These are phyloP conservation scores for Temnothorax ravouxi DNA, from an alignment of 2,888 invertebrate genomes.

Conservation along the genomic window DNA sequence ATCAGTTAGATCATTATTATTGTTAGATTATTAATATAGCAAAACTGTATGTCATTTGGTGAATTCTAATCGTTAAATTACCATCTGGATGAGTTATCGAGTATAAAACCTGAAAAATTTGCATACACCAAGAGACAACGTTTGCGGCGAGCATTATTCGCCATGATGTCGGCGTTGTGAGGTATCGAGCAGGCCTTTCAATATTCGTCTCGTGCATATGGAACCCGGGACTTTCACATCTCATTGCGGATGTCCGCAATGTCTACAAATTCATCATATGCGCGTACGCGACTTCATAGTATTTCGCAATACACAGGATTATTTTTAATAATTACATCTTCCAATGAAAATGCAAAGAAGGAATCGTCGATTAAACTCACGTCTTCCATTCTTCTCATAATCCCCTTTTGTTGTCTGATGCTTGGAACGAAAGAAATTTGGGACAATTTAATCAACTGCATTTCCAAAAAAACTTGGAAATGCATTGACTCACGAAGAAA, in stretches of 20 bases:
- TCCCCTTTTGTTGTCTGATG: background rate
- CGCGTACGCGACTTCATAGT: background rate
- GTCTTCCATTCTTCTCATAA: background rate
- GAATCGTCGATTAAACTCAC: background rate
- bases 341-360: background rate
- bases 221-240: constrained; percentile 7
- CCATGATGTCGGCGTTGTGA: constrained; percentile 38
- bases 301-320: background rate
- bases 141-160: constrained; percentile 12
- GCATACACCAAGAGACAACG: too few relatives aligned
- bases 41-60: background rate
- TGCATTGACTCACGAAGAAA: background rate
- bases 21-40: background rate
- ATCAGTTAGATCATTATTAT: too few relatives aligned
- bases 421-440: background rate
- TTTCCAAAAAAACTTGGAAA: background rate
- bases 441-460: background rate
- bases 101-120: background rate
- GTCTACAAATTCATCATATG: background rate
- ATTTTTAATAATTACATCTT: background rate
- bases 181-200: background rate
- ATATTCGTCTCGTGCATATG: constrained; percentile 22
- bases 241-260: background rate
- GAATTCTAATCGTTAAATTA: constrained; percentile 1
- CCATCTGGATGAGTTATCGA: background rate